A percentile compares a stretch with the other conserved stretches of the same genome.
Evolutionary conservation across 2,888 invertebrate genomes (phyloP).

Genomic region (Allophyes oxyacanthae): DNA sequence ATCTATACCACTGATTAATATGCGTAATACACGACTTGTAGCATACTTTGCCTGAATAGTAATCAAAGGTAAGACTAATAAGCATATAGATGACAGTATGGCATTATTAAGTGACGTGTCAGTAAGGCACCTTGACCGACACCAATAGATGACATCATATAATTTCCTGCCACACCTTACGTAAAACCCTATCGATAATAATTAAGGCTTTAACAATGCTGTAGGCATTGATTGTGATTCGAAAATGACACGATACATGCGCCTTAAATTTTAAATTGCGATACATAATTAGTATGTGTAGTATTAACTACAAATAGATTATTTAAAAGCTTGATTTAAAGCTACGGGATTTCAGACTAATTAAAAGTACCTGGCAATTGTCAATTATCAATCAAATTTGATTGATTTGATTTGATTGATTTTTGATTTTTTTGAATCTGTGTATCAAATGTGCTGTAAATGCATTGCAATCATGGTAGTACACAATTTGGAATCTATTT

Average conservation of each 20-base stretch:
- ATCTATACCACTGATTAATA: conserved; percentile 34
- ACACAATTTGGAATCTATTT: too few species aligned
- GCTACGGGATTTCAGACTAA: too few species aligned
- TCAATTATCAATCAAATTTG: too few species aligned
- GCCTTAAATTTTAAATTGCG: conserved; percentile 14
- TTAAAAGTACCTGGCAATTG: too few species aligned
- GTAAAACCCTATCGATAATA: conserved; percentile 19
- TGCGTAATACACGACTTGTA: conserved; percentile 29
- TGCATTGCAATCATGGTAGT: too few species aligned
- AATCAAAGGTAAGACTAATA: conserved; percentile 39
- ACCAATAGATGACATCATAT: conserved; percentile 37
- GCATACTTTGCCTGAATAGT: conserved; percentile 37
- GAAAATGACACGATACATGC: conserved; percentile 20
- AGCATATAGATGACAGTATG: conserved; percentile 43
- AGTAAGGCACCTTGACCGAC: conserved; percentile 10
- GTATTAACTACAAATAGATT: background rate
- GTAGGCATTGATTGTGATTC: conserved; percentile 26
- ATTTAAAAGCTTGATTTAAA: background rate
- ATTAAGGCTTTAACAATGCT: conserved; percentile 24
- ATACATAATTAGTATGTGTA: conserved; percentile 2
- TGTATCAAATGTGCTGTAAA: too few species aligned
- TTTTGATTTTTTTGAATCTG: too few species aligned
- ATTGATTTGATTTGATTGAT: too few species aligned
- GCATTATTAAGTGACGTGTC: conserved; percentile 28
- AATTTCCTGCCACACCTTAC: conserved; percentile 35